Percentiles rank a stretch among this genome's conserved stretches.
These are phyloP conservation scores for Notodonta dromedarius DNA, from an alignment of 2,888 invertebrate genomes.

Conservation along the genomic window DNA sequence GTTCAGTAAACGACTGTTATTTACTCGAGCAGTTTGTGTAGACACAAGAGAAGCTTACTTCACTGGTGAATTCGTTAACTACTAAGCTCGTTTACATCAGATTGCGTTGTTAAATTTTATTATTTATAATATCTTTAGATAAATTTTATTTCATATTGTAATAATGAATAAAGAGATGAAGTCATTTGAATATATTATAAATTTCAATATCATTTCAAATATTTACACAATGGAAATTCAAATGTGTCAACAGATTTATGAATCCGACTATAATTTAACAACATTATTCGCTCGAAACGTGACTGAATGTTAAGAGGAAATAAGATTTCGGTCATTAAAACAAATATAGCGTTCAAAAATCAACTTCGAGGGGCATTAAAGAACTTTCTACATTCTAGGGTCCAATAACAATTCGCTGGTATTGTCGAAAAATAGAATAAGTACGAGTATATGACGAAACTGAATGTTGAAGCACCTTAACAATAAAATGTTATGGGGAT, in stretches of 20 bases:
- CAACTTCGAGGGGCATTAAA: slow-evolving; percentile 15
- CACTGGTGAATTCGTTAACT: neutral
- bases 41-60: slow-evolving; percentile 10
- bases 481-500: slow-evolving; percentile 8
- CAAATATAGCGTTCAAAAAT: slow-evolving; percentile 11
- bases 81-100: neutral
- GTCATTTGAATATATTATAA: too few species aligned
- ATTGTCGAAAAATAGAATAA: slow-evolving; percentile 2
- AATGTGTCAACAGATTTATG: slow-evolving; percentile 31
- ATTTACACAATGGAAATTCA: slow-evolving; percentile 28
- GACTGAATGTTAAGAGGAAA: slow-evolving; percentile 7
- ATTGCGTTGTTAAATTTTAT: slow-evolving; percentile 19
- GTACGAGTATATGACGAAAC: slow-evolving; percentile 6
- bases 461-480: slow-evolving; percentile 8
- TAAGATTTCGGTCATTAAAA: slow-evolving; percentile 5
- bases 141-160: slow-evolving; percentile 9
- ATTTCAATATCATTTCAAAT: slow-evolving; percentile 17
- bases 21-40: slow-evolving; percentile 10
- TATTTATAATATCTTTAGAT: too few species aligned
- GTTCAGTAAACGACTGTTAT: slow-evolving; percentile 22
- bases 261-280: slow-evolving; percentile 23
- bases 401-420: slow-evolving; percentile 6
- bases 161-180: slow-evolving; percentile 4
- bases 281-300: slow-evolving; percentile 19
- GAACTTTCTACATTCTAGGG: slow-evolving; percentile 5